A percentile compares a stretch with the other conserved stretches of the same genome.
phyloP scores from a whole-genome alignment of 2,888 invertebrate genomes.

The Gerris lacustris region DNA sequence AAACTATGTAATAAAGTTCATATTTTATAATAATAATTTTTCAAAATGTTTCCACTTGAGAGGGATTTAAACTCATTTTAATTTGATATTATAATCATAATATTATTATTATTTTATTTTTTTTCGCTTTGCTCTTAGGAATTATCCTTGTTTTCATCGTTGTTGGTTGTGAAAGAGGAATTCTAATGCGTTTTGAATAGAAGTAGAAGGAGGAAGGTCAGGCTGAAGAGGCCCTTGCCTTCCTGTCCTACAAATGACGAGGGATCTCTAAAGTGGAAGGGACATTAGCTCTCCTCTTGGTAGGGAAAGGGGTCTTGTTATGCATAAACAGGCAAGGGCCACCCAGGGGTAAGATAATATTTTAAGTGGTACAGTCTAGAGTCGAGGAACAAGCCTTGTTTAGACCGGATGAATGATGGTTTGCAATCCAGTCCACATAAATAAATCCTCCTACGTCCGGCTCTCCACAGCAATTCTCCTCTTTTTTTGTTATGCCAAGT shows the following conservation, averaged over 20 bases:
- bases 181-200: too few relatives aligned
- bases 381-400: not conserved
- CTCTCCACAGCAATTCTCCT: too few relatives aligned
- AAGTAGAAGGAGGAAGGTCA: not conserved
- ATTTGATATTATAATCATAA: too few relatives aligned
- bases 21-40: too few relatives aligned
- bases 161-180: too few relatives aligned
- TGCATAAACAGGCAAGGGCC: not conserved
- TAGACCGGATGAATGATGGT: constrained; percentile 1
- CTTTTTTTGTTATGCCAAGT: too few relatives aligned
- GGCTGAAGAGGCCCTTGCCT: not conserved
- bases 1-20: too few relatives aligned
- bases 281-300: not conserved
- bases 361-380: not conserved
- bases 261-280: not conserved
- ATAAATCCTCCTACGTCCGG: not conserved
- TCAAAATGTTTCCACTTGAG: too few relatives aligned
- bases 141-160: too few relatives aligned
- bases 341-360: not conserved
- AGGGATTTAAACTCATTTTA: too few relatives aligned
- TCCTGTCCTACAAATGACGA: not conserved
- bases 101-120: too few relatives aligned
- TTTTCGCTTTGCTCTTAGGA: too few relatives aligned
- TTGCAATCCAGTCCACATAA: not conserved
- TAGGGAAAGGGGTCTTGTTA: not conserved